These are phyloP conservation scores for Candoia aspera DNA, from an alignment of 2,113 vertebrate species.

Conservation along the genomic window DNA sequence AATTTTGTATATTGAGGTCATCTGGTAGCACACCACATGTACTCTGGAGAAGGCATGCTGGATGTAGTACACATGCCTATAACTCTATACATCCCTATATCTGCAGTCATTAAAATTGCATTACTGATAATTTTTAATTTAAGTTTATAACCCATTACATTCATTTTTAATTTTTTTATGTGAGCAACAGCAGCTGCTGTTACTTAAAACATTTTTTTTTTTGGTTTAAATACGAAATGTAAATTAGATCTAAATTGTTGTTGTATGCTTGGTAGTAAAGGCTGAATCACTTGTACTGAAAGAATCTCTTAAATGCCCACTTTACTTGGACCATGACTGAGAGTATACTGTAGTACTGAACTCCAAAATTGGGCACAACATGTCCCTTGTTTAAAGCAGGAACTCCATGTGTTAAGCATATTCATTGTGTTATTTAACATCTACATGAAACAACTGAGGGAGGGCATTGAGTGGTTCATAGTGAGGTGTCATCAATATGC, in stretches of 20 bases:
- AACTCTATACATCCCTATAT: slow-evolving; percentile 48
- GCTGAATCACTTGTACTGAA: background rate
- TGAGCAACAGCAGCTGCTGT: slow-evolving; percentile 62
- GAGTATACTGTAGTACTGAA: background rate
- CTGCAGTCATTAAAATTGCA: slow-evolving; percentile 57
- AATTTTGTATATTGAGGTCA: background rate
- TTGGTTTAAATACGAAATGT: slow-evolving; percentile 7
- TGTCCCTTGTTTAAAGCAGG: background rate
- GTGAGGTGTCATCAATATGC: background rate
- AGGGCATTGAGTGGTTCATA: background rate
- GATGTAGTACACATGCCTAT: slow-evolving; percentile 38
- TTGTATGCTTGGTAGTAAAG: slow-evolving; percentile 12
- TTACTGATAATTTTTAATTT: slow-evolving; percentile 70
- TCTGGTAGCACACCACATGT: background rate
- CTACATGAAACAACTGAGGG: background rate
- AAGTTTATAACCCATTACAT: slow-evolving; percentile 61
- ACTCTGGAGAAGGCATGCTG: slow-evolving; percentile 26
- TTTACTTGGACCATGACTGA: background rate
- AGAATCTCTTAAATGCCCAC: background rate
- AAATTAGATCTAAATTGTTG: slow-evolving; percentile 31
- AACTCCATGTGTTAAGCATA: background rate
- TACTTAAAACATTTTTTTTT: slow-evolving; percentile 64
- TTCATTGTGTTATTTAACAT: background rate
- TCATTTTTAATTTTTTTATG: slow-evolving; percentile 66
- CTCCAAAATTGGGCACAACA: background rate